phyloP scores from a whole-genome alignment of 2,888 invertebrate genomes.

The Apamea epomidion region DNA sequence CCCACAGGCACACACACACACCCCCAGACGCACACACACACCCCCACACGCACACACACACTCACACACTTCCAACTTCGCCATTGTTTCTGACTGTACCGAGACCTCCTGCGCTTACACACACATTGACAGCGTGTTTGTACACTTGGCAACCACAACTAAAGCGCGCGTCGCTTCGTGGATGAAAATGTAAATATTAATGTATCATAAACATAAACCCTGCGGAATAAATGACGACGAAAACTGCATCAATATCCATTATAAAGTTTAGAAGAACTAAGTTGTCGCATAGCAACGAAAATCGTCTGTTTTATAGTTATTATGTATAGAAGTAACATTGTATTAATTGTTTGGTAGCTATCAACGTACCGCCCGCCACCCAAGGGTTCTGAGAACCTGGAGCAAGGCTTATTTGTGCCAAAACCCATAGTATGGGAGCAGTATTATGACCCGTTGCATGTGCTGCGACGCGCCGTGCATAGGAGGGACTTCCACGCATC shows the following conservation, averaged over 20 bases:
- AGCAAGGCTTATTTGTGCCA: constrained; percentile 97
- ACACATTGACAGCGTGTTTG: no score
- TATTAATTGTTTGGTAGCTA: constrained; percentile 85
- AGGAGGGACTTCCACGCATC: constrained; percentile 98
- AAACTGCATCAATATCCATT: not conserved
- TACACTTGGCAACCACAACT: no score
- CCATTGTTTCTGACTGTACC: no score
- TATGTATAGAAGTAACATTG: not conserved
- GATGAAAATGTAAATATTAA: not conserved
- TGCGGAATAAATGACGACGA: not conserved
- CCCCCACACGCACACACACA: no score
- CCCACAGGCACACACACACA: no score
- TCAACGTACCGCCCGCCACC: constrained; percentile 96
- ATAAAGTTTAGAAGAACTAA: not conserved
- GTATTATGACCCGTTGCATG: constrained; percentile 98
- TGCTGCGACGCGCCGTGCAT: constrained; percentile 97
- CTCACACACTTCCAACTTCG: no score
- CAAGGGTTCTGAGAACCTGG: constrained; percentile 93
- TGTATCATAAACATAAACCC: not conserved
- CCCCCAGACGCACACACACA: no score
- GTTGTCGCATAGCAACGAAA: not conserved
- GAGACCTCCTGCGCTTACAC: no score
- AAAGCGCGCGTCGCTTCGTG: no score
- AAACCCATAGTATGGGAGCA: constrained; percentile 97
- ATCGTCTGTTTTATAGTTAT: not conserved